Base-by-base conservation (phyloP, 2,797 vertebrate genomes). In the Chelon auratus region DNA sequence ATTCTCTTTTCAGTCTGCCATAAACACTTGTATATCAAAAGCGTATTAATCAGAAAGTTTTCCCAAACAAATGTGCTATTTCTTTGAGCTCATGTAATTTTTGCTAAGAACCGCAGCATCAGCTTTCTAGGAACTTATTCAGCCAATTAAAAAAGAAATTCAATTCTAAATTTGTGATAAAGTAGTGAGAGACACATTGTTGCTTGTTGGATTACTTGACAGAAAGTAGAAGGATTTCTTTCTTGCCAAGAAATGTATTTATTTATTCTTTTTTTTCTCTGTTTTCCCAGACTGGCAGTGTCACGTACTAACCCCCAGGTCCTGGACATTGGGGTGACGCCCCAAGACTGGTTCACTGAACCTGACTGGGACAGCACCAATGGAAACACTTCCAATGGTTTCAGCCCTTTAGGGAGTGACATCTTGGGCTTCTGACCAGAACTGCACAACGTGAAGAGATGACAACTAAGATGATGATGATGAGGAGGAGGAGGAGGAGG, bases 291-390 rank as follows among this genome's bases (percentile, higher is more conserved):
- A 65, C 93, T 99, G 87, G 97, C 97, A 53, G 94, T 96, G 85
- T 96, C 97, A 0, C 95, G 97, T 88, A 96, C 96, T 20, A 97
- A 98, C 93, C 96, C 97, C 24, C 95, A 97, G 39, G 94, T 97
- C 86, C 93, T 99, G 81, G 97, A 98, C 94, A 95, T 94, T 71
- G 96, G 97, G 77, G 85, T 98, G 93, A 96, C 89, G 0, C 89
- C 93, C 12, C 95, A 95, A 56, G 96, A 97, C 70, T 93, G 95
- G 80, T 94, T 94, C 58, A 85, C 86, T 0, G 85, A 95, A 0
- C 93, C 88, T 0, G 93, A 95, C 89, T 96, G 95, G 93, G 93
- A 95, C 84, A 84, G 83, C 56, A 67, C 91, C 2, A 94, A 96
- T 0, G 78, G 91, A 50, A 81, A 87, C 37, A 0, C 84, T 1